Base-by-base conservation (phyloP, 2,888 invertebrate species). In the Ariolimax columbianus region DNA sequence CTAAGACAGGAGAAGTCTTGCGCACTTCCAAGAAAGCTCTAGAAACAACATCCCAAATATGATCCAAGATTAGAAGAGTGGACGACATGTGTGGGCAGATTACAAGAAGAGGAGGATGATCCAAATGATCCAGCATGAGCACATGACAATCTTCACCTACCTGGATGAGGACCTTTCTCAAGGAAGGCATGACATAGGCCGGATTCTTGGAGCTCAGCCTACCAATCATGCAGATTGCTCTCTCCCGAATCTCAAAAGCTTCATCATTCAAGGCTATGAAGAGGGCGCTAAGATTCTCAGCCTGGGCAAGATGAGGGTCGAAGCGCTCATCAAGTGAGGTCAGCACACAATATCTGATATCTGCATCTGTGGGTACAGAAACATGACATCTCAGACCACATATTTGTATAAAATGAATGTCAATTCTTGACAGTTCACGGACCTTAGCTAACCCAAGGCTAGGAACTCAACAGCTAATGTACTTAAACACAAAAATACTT, bases 261-360 rank as follows among this genome's bases (percentile, higher is more conserved):
- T 99, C 99, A 94, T 99, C 99, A 94, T 99, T 98, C 94, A 99
- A 96, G 0, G 98, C 98, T 85, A 99, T 97, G 92, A 99, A 98
- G 19, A 99, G 95, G 0, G 97, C 97, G 90, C 97, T 97, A 19
- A 99, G 95, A 89, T 98, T 98, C 94, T 99, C 98, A 0, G 99
- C 97, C 95, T 99, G 99, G 0, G 99, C 99, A 84, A 99, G 95
- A 94, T 99, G 98, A 47, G 96, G 96, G 93, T 99, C 98, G 94
- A 99, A 99, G 36, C 97, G 96, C 88, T 97, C 96, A 92, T 98
- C 97, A 70, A 99, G 95, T 0, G 98, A 98, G 87, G 97, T 96
- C 43, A 99, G 95, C 0, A 99, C 99, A 95, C 97, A 97, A 91
- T 97, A 97, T 14, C 99, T 96, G 0, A 99, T 98, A 94, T 98